phyloP scores from a whole-genome alignment of 2,113 vertebrate species.

The Leuciscus idus region DNA sequence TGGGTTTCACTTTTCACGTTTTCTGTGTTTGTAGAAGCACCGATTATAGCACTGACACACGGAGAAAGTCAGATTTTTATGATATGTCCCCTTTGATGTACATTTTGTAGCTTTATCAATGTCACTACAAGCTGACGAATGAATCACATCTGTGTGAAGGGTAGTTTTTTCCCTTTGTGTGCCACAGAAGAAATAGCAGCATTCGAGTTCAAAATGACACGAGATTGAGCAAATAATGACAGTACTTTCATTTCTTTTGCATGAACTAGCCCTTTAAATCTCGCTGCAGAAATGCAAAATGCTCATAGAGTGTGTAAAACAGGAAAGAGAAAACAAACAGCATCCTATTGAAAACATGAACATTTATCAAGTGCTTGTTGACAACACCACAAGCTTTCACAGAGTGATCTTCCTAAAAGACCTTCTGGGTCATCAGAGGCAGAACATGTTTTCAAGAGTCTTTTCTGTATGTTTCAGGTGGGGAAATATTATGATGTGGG shows the following conservation, averaged over 20 bases:
- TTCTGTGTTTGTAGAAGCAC: too few species aligned
- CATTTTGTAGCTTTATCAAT: background rate
- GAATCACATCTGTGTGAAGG: too few species aligned
- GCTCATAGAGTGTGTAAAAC: background rate
- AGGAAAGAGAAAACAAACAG: background rate
- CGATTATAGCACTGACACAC: too few species aligned
- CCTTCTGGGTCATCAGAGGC: background rate
- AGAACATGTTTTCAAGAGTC: conserved; percentile 25
- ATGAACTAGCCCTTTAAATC: background rate
- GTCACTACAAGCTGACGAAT: background rate
- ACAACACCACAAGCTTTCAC: background rate
- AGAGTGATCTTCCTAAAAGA: conserved; percentile 22
- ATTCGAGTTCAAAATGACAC: background rate
- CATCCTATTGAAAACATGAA: background rate
- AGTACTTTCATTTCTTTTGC: background rate
- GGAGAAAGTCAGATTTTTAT: too few species aligned
- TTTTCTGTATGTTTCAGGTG: conserved; percentile 5
- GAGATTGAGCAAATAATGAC: background rate
- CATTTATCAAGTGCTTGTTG: conserved; percentile 7
- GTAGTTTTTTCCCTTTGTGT: too few species aligned
- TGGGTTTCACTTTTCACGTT: too few species aligned
- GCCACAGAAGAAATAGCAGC: too few species aligned
- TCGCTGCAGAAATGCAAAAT: background rate
- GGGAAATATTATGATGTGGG: conserved; percentile 67
- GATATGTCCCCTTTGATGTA: background rate